Conservation (phyloP, 2,113 vertebrate genomes). For the Nettapus auritus region DNA sequence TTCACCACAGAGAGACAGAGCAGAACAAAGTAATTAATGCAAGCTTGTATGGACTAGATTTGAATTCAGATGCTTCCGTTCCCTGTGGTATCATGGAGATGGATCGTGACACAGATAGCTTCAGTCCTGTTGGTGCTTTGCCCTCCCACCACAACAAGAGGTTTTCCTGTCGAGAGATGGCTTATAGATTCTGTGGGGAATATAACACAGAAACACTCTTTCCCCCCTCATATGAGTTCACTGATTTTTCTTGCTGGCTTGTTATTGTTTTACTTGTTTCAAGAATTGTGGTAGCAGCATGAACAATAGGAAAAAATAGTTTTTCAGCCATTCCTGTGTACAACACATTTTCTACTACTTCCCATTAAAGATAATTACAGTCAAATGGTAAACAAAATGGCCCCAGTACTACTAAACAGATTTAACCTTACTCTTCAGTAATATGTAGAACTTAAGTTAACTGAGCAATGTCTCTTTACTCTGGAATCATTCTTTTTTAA, state of each 20-base stretch:
- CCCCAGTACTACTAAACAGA: not conserved
- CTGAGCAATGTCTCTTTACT: conserved; percentile 17
- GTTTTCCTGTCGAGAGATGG: not conserved
- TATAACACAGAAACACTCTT: not conserved
- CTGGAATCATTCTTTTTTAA: conserved; percentile 28
- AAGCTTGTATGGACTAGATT: not conserved
- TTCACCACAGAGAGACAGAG: not conserved
- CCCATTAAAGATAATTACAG: not conserved
- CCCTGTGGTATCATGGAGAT: not conserved
- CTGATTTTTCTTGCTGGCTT: not conserved
- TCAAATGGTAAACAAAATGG: not conserved
- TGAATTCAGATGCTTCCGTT: not conserved
- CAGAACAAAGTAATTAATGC: not conserved
- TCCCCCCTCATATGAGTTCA: not conserved
- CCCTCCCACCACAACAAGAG: not conserved
- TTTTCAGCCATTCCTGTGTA: not conserved
- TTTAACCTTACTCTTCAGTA: not conserved
- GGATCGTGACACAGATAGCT: not conserved
- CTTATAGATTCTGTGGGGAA: not conserved
- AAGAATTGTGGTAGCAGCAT: not conserved
- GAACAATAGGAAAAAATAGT: not conserved
- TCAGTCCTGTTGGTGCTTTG: not conserved
- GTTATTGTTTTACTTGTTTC: not conserved
- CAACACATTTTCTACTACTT: not conserved
- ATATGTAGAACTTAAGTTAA: conserved; percentile 11